Evolutionary conservation across 2,113 vertebrate genomes (phyloP).

Genomic region (Neofelis nebulosa): DNA sequence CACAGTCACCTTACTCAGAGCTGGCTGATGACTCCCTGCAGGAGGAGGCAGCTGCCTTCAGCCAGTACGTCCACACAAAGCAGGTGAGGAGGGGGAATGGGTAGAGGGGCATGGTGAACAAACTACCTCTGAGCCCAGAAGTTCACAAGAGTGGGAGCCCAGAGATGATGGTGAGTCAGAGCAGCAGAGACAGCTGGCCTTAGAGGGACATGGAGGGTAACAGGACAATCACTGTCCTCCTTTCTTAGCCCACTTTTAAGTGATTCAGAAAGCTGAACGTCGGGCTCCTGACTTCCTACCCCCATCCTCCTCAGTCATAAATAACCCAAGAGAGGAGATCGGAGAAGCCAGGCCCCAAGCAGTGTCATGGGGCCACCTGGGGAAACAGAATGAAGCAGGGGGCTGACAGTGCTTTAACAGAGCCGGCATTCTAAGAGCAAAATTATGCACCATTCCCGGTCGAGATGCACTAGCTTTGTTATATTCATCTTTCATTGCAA

Average conservation of each 20-base stretch:
- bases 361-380: neutral
- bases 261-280: neutral
- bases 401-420: constrained; percentile 22
- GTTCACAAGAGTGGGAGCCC: neutral
- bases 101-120: neutral
- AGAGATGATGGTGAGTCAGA: neutral
- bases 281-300: neutral
- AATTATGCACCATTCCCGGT: neutral
- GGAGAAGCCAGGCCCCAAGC: neutral
- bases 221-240: neutral
- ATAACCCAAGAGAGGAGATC: neutral
- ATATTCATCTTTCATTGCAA: constrained; percentile 58
- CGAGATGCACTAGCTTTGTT: constrained; percentile 25
- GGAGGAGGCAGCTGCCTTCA: neutral
- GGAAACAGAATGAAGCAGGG: neutral
- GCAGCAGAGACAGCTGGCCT: neutral
- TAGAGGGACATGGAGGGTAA: neutral
- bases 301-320: neutral
- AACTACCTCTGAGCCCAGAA: neutral
- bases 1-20: neutral
- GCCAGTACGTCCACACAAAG: neutral
- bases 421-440: neutral
- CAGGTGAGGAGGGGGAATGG: neutral
- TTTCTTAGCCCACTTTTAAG: neutral
- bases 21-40: neutral